These are phyloP conservation scores for Argyrosomus regius DNA, from an alignment of 2,797 vertebrate species.

Conservation along the genomic window DNA sequence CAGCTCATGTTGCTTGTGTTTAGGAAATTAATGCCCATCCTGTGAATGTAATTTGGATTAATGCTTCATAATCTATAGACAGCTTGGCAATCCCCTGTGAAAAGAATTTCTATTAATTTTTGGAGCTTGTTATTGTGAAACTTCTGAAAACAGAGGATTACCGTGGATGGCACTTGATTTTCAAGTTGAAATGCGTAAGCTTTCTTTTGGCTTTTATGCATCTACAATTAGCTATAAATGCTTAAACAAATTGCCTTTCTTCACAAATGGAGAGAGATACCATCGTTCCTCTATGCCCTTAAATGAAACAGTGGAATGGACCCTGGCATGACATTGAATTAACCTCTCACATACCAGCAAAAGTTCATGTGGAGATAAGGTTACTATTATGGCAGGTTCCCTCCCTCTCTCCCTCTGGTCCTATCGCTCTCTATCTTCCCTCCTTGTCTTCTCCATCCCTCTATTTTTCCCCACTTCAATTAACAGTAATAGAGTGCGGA, in stretches of 20 bases:
- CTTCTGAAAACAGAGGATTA: constrained; percentile 57
- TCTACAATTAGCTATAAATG: constrained; percentile 62
- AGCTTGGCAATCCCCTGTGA: constrained; percentile 30
- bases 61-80: constrained; percentile 58
- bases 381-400: constrained; percentile 33
- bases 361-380: constrained; percentile 66
- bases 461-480: constrained; percentile 63
- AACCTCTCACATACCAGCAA: constrained; percentile 64
- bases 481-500: constrained; percentile 61
- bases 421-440: constrained; percentile 11
- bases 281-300: constrained; percentile 43
- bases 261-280: constrained; percentile 27
- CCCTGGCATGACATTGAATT: constrained; percentile 68
- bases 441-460: constrained; percentile 26
- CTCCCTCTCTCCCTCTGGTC: background rate
- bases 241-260: constrained; percentile 52
- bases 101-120: constrained; percentile 37
- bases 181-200: constrained; percentile 36
- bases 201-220: constrained; percentile 54
- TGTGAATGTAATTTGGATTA: constrained; percentile 72
- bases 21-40: constrained; percentile 56
- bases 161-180: constrained; percentile 41
- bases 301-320: constrained; percentile 58
- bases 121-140: constrained; percentile 55
- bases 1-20: constrained; percentile 26